Percentiles rank a stretch among this genome's conserved stretches.
Conservation (phyloP, 2,888 invertebrate genomes). For the Hypomecis atomaria region DNA sequence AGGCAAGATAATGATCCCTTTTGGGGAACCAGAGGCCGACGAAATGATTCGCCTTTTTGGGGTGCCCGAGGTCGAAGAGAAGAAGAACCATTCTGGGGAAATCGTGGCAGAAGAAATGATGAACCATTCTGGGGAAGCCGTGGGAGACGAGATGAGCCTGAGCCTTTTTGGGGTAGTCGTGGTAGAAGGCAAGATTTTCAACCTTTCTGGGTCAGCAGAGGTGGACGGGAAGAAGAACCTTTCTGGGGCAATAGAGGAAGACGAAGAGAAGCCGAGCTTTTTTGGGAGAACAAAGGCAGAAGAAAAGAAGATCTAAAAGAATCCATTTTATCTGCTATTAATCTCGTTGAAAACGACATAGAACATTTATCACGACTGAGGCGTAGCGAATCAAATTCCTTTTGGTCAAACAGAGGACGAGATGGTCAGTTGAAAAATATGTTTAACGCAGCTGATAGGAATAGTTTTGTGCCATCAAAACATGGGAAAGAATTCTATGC, state of each 20-base stretch:
- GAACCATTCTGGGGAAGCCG: constrained; percentile 81
- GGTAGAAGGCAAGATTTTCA: constrained; percentile 55
- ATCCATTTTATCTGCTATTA: constrained; percentile 58
- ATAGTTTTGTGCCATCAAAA: constrained; percentile 37
- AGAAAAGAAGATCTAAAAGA: constrained; percentile 59
- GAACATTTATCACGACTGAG: constrained; percentile 59
- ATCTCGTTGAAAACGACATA: constrained; percentile 60
- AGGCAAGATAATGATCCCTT: constrained; percentile 56
- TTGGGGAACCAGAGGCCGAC: constrained; percentile 58
- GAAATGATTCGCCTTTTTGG: constrained; percentile 53
- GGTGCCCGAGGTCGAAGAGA: constrained; percentile 51
- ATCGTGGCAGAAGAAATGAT: constrained; percentile 64
- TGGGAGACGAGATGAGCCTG: constrained; percentile 62
- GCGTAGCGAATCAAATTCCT: constrained; percentile 50
- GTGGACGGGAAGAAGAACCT: constrained; percentile 58
- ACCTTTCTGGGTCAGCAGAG: constrained; percentile 44
- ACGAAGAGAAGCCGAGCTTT: constrained; percentile 51
- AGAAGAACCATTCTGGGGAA: constrained; percentile 64
- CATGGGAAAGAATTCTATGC: constrained; percentile 32
- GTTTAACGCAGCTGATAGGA: constrained; percentile 50
- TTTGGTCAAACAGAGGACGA: constrained; percentile 62
- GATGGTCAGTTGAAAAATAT: constrained; percentile 60
- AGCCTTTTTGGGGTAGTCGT: constrained; percentile 65
- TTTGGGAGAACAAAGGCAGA: constrained; percentile 59
- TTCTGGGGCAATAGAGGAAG: constrained; percentile 64